phyloP scores from a whole-genome alignment of 1,140 invertebrate genomes.

The Meteorus sp. region DNA sequence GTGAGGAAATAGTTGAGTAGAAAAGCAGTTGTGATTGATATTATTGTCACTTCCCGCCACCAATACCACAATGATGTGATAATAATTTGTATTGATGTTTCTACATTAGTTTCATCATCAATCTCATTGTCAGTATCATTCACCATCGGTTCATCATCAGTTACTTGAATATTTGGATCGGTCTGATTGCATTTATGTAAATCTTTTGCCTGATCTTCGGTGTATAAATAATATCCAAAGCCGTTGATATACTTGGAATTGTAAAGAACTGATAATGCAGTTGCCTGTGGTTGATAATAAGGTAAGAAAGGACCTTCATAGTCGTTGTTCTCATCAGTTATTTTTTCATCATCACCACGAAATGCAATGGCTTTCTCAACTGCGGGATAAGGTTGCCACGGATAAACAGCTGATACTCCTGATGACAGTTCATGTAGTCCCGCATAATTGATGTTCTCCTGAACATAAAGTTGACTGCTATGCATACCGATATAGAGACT shows the following conservation, averaged over 20 bases:
- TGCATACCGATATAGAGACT: constrained; percentile 86
- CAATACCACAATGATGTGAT: constrained; percentile 77
- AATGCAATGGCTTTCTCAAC: constrained; percentile 35
- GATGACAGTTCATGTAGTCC: constrained; percentile 47
- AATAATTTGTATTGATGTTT: constrained; percentile 63
- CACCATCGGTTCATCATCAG: background rate
- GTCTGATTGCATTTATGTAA: constrained; percentile 40
- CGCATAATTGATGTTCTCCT: constrained; percentile 64
- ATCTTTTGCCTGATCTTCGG: constrained; percentile 49
- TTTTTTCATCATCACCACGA: background rate
- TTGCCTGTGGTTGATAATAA: constrained; percentile 47
- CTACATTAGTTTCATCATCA: too few species aligned
- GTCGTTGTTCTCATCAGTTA: constrained; percentile 19
- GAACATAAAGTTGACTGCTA: constrained; percentile 80
- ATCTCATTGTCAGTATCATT: constrained; percentile 31
- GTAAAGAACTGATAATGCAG: constrained; percentile 70
- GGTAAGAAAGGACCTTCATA: constrained; percentile 33
- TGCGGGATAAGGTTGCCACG: constrained; percentile 71
- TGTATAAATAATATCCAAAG: constrained; percentile 70
- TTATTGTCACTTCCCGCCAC: constrained; percentile 78
- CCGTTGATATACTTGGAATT: constrained; percentile 72
- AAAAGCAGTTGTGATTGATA: constrained; percentile 68
- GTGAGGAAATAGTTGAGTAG: constrained; percentile 65
- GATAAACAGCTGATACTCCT: constrained; percentile 39
- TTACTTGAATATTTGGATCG: constrained; percentile 1